Evolutionary conservation across 2,797 vertebrate genomes (phyloP).

Genomic region (Dipus sagitta): DNA sequence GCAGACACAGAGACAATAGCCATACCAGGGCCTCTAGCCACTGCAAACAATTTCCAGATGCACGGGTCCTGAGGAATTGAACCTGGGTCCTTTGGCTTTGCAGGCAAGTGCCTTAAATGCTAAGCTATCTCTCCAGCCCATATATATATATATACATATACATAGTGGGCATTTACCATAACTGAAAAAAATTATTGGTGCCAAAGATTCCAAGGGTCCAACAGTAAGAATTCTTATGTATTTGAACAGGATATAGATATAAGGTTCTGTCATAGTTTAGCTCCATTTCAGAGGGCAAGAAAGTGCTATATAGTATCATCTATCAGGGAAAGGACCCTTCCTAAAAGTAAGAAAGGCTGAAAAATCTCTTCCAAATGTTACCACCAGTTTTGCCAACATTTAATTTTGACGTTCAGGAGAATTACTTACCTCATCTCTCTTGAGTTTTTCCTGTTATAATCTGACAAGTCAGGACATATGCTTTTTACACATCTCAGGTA

Average conservation of each 20-base stretch:
- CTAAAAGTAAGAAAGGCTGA: neutral
- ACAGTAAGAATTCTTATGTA: slow-evolving; percentile 15
- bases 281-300: slow-evolving; percentile 4
- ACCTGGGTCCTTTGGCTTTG: no score
- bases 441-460: slow-evolving; percentile 15
- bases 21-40: no score
- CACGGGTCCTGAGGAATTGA: no score
- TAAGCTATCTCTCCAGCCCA: no score
- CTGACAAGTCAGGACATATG: slow-evolving; percentile 5
- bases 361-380: slow-evolving; percentile 29
- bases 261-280: neutral
- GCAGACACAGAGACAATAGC: no score
- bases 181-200: neutral
- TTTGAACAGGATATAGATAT: neutral
- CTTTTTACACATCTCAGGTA: neutral
- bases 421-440: neutral
- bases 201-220: neutral
- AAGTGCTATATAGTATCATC: neutral
- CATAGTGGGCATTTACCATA: neutral
- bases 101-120: no score
- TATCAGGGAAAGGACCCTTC: neutral
- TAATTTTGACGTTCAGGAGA: slow-evolving; percentile 9
- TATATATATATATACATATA: neutral
- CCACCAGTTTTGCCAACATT: slow-evolving; percentile 26
- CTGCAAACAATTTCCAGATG: no score